These are phyloP conservation scores for Equus quagga DNA, from an alignment of 2,113 vertebrate species.

Conservation along the genomic window DNA sequence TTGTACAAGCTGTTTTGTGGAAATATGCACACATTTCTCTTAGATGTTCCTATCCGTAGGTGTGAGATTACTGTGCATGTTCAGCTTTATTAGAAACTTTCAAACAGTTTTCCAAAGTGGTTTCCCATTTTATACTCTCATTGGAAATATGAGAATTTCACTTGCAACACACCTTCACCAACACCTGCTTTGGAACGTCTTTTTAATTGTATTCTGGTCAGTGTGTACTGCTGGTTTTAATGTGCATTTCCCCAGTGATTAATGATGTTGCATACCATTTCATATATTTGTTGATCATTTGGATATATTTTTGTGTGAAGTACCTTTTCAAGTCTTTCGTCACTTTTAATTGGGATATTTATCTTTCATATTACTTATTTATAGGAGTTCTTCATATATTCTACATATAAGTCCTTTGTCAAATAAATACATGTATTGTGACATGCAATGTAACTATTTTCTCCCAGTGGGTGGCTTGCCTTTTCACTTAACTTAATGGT, in stretches of 20 bases:
- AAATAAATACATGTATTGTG: not conserved
- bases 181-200: not conserved
- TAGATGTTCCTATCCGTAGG: not conserved
- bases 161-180: not conserved
- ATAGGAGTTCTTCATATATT: not conserved
- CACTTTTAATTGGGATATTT: not conserved
- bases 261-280: not conserved
- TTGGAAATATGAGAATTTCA: not conserved
- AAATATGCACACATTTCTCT: not conserved
- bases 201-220: not conserved
- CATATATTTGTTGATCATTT: not conserved
- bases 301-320: not conserved
- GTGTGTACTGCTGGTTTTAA: not conserved
- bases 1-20: not conserved
- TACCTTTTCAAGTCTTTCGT: not conserved
- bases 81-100: not conserved
- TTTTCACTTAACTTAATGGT: not conserved
- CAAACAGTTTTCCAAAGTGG: not conserved
- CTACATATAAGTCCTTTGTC: not conserved
- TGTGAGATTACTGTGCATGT: not conserved
- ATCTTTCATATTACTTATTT: not conserved
- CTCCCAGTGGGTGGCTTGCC: not conserved
- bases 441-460: not conserved
- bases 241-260: not conserved
- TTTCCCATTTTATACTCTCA: not conserved